Evolutionary conservation across 2,888 invertebrate genomes (phyloP).

Genomic region (Minunthozetes semirufus): DNA sequence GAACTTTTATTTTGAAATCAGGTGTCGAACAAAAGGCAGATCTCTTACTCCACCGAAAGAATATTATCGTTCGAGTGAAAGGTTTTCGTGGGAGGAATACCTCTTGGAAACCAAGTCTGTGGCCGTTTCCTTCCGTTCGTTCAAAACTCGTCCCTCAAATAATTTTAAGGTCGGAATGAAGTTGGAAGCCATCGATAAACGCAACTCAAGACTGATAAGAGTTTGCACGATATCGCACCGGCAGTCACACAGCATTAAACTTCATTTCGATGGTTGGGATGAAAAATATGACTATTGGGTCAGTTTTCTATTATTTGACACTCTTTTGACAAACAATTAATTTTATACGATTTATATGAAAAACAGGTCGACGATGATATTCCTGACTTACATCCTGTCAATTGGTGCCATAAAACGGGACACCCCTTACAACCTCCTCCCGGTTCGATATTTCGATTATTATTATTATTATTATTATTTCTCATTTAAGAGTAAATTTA

Average conservation of each 20-base stretch:
- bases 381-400: conserved; percentile 80
- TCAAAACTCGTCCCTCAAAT: conserved; percentile 68
- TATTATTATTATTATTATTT: no score
- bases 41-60: conserved; percentile 68
- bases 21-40: conserved; percentile 61
- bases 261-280: conserved; percentile 85
- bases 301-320: not conserved
- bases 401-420: conserved; percentile 82
- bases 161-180: conserved; percentile 78
- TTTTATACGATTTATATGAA: not conserved
- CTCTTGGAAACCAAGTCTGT: conserved; percentile 64
- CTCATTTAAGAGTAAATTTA: not conserved
- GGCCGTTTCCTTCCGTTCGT: conserved; percentile 72
- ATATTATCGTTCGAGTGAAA: conserved; percentile 37
- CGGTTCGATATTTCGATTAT: conserved; percentile 47
- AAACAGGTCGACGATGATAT: conserved; percentile 70
- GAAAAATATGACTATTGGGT: conserved; percentile 71
- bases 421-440: conserved; percentile 73
- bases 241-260: conserved; percentile 64
- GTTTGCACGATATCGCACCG: conserved; percentile 73
- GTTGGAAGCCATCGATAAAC: conserved; percentile 75
- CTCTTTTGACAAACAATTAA: not conserved
- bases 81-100: conserved; percentile 78
- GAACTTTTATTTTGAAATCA: conserved; percentile 24
- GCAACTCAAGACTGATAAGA: conserved; percentile 69